These are phyloP conservation scores for Morelia viridis DNA, from an alignment of 2,797 vertebrate species.

Conservation along the genomic window DNA sequence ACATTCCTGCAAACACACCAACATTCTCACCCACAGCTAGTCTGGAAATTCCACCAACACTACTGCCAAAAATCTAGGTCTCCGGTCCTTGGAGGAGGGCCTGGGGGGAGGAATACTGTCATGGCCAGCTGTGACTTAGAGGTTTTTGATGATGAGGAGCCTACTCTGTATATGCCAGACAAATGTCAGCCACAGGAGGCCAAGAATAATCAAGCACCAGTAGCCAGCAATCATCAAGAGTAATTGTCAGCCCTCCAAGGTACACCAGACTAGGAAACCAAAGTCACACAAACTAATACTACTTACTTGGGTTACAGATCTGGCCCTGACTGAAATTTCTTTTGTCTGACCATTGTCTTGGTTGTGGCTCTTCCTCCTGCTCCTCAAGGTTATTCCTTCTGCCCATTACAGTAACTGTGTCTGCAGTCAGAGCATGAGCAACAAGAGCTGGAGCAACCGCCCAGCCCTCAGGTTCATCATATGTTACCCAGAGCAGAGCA, in stretches of 20 bases:
- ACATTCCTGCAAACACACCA: not conserved
- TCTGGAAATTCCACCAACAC: not conserved
- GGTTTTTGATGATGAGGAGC: too few relatives aligned
- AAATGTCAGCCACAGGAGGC: too few relatives aligned
- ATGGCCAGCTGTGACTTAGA: too few relatives aligned
- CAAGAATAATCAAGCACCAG: too few relatives aligned
- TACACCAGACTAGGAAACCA: not conserved
- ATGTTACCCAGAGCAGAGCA: not conserved
- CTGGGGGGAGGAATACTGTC: too few relatives aligned
- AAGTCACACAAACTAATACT: not conserved
- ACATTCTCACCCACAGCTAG: not conserved
- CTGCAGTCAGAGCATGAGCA: not conserved
- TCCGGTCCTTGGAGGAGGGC: not conserved
- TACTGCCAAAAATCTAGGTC: not conserved
- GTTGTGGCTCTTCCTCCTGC: not conserved
- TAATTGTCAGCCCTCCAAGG: not conserved
- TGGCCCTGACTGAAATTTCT: not conserved
- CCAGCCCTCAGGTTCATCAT: not conserved
- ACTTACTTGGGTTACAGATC: not conserved
- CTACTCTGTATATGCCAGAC: too few relatives aligned
- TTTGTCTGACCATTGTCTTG: not conserved
- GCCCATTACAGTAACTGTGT: not conserved
- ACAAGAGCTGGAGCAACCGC: not conserved
- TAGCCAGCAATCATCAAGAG: not conserved
- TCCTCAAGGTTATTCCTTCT: not conserved